Conservation (phyloP, 2,797 vertebrate species). For the Rhyacichthys aspro region DNA sequence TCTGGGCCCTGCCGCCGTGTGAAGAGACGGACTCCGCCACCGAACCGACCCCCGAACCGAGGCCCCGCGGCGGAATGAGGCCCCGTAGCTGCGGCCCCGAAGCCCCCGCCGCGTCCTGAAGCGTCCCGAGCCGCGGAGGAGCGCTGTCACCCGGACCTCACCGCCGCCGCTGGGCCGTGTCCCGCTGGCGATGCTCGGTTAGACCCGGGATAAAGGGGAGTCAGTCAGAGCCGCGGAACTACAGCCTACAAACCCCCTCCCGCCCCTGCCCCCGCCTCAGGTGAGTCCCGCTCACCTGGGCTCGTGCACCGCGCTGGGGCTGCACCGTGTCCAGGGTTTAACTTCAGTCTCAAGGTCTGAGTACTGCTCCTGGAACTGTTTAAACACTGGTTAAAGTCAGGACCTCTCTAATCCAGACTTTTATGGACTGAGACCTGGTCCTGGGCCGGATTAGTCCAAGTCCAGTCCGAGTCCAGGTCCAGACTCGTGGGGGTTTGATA, state of each 20-base stretch:
- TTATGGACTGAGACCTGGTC: too few relatives aligned
- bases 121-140: slow-evolving; percentile 2
- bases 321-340: too few relatives aligned
- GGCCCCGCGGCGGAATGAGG: neutral
- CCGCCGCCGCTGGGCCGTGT: slow-evolving; percentile 1
- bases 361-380: too few relatives aligned
- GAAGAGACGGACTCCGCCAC: slow-evolving; percentile 1
- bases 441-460: too few relatives aligned
- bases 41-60: slow-evolving; percentile 7
- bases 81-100: neutral
- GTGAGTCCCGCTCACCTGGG: slow-evolving; percentile 12
- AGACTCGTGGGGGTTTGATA: too few relatives aligned
- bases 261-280: neutral
- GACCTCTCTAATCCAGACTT: too few relatives aligned
- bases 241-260: neutral
- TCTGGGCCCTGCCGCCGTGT: slow-evolving; percentile 11
- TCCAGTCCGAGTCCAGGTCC: too few relatives aligned
- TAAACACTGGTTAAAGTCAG: too few relatives aligned
- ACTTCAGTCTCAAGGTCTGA: too few relatives aligned
- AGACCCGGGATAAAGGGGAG: neutral
- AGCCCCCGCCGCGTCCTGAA: slow-evolving; percentile 11
- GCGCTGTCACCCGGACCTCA: slow-evolving; percentile 9
- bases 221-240: neutral
- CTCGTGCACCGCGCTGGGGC: neutral
- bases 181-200: slow-evolving; percentile 5